Conservation (phyloP, 2,888 invertebrate species). For the Diarsia dahlii region DNA sequence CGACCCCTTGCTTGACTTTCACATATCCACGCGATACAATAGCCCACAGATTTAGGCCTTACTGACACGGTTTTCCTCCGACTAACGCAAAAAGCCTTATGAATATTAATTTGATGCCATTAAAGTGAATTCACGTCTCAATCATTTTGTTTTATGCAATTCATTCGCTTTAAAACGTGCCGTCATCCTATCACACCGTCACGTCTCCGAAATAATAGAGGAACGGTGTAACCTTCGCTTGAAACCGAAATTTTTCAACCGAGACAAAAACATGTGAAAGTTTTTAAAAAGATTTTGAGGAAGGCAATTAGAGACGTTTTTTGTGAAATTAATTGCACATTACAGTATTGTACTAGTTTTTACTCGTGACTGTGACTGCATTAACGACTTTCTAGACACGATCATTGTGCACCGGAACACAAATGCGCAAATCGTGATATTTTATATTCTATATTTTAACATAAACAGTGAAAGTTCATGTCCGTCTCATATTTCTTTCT, state of each 20-base stretch:
- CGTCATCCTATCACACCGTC: conserved; percentile 62
- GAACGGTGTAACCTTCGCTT: conserved; percentile 40
- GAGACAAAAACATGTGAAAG: conserved; percentile 62
- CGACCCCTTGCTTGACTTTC: conserved; percentile 80
- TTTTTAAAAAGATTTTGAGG: conserved; percentile 48
- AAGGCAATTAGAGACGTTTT: conserved; percentile 59
- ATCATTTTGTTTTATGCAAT: conserved; percentile 75
- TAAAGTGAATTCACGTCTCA: conserved; percentile 72
- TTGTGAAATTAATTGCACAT: conserved; percentile 65
- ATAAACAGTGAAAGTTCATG: conserved; percentile 67
- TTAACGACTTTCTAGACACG: conserved; percentile 67
- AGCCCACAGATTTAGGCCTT: conserved; percentile 75
- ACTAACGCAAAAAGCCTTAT: conserved; percentile 62
- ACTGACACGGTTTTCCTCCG: conserved; percentile 51
- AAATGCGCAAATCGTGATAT: conserved; percentile 68
- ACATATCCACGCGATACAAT: conserved; percentile 73
- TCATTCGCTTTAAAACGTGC: conserved; percentile 66
- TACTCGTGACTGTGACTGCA: conserved; percentile 67
- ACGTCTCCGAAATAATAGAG: conserved; percentile 39
- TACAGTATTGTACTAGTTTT: conserved; percentile 64
- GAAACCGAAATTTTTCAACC: conserved; percentile 48
- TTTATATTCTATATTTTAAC: conserved; percentile 67
- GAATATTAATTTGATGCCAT: conserved; percentile 72
- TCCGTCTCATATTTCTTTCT: conserved; percentile 64
- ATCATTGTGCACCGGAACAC: conserved; percentile 64